phyloP scores from a whole-genome alignment of 2,888 invertebrate species.

The Yponomeuta malinellus region DNA sequence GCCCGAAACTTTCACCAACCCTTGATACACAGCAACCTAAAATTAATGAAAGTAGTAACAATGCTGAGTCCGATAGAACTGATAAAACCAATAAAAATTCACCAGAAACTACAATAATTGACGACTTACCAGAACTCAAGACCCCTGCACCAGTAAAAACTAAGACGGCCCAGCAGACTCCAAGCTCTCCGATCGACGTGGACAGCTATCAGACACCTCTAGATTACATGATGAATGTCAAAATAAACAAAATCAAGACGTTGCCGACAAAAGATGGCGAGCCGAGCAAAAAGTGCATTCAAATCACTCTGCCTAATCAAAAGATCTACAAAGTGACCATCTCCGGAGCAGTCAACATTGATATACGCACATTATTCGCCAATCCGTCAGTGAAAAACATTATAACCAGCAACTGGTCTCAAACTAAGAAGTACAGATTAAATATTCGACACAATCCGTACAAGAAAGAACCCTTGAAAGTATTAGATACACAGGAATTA shows the following conservation, averaged over 20 bases:
- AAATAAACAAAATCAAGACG: conserved; percentile 36
- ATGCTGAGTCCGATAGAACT: not conserved
- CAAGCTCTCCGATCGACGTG: not conserved
- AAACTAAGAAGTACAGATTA: conserved; percentile 39
- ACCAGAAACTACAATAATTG: not conserved
- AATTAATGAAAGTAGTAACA: not conserved
- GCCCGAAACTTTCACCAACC: not conserved
- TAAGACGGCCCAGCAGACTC: not conserved
- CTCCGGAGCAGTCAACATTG: conserved; percentile 38
- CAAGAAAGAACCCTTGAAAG: not conserved
- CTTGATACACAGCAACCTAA: not conserved
- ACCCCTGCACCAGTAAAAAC: not conserved
- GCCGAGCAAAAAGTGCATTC: conserved; percentile 37
- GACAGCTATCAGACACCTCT: not conserved
- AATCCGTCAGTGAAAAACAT: conserved; percentile 41
- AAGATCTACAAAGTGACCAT: conserved; percentile 52
- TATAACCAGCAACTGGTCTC: conserved; percentile 34
- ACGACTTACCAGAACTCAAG: not conserved
- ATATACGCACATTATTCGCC: conserved; percentile 43
- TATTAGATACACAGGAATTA: not conserved
- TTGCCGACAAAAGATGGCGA: conserved; percentile 23
- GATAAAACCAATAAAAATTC: not conserved
- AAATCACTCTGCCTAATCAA: conserved; percentile 49
- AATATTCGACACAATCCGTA: conserved; percentile 40
- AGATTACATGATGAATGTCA: conserved; percentile 22